A percentile compares a stretch with the other conserved stretches of the same genome.
phyloP scores from a whole-genome alignment of 1,140 invertebrate genomes.

The Zaprionus capensis region DNA sequence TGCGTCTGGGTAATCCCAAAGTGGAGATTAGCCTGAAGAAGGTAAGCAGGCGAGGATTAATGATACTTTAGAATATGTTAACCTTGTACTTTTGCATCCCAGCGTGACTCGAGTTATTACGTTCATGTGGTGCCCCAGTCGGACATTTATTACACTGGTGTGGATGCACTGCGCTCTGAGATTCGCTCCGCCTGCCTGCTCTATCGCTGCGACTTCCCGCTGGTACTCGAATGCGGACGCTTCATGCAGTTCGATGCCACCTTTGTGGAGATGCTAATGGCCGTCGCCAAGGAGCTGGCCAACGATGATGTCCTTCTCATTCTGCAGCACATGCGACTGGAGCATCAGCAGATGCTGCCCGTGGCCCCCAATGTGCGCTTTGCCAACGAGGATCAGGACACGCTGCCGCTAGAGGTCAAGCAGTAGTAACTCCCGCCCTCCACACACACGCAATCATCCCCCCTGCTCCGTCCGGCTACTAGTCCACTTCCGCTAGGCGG shows the following conservation, averaged over 20 bases:
- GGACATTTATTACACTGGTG: constrained; percentile 88
- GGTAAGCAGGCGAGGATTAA: constrained; percentile 82
- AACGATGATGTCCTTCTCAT: constrained; percentile 59
- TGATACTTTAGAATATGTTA: not conserved
- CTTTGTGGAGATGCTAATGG: constrained; percentile 85
- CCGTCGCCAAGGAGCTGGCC: constrained; percentile 74
- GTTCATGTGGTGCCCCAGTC: constrained; percentile 86
- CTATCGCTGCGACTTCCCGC: constrained; percentile 83
- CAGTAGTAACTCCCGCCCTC: constrained; percentile 18
- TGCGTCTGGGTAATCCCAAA: constrained; percentile 91
- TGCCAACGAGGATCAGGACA: constrained; percentile 52
- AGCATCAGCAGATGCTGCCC: constrained; percentile 69
- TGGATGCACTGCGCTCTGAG: constrained; percentile 86
- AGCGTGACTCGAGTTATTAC: constrained; percentile 83
- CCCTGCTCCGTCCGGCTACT: constrained; percentile 1
- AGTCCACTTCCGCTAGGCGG: not conserved
- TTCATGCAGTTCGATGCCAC: constrained; percentile 88
- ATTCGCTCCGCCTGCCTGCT: constrained; percentile 84
- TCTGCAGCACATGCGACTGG: constrained; percentile 66
- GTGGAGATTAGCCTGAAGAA: constrained; percentile 87
- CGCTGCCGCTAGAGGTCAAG: constrained; percentile 48
- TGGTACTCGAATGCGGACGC: constrained; percentile 87
- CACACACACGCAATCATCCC: not conserved
- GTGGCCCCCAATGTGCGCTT: constrained; percentile 61
- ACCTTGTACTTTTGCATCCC: not conserved